A percentile compares a stretch with the other conserved stretches of the same genome.
Evolutionary conservation across 2,888 invertebrate genomes (phyloP).

Genomic region (Platerodrilus igneus): DNA sequence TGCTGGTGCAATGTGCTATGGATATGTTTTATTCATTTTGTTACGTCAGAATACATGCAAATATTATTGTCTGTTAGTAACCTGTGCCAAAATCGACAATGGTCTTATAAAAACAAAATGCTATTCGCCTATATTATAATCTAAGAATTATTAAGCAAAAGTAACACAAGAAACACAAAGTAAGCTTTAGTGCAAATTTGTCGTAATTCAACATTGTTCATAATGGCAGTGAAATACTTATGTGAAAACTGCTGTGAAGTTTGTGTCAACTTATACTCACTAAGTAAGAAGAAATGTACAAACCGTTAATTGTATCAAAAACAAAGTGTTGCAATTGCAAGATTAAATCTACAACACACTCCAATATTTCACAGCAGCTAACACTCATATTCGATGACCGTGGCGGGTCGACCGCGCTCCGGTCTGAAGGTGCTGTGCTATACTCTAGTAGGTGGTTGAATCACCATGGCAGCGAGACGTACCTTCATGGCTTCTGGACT

Average conservation of each 20-base stretch:
- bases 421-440: constrained; percentile 50
- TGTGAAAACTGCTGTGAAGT: constrained; percentile 39
- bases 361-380: constrained; percentile 40
- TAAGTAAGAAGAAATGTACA: no score
- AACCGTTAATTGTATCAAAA: constrained; percentile 28
- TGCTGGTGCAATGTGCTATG: no score
- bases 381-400: constrained; percentile 47
- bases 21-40: no score
- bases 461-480: constrained; percentile 83
- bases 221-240: constrained; percentile 30
- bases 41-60: no score
- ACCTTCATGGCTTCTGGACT: constrained; percentile 79
- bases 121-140: constrained; percentile 4
- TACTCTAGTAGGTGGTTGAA: constrained; percentile 85
- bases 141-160: constrained; percentile 9
- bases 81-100: neutral
- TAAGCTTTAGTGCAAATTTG: constrained; percentile 21
- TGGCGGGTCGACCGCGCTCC: constrained; percentile 41
- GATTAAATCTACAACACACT: constrained; percentile 3
- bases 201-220: constrained; percentile 23
- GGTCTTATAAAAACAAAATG: constrained; percentile 7
- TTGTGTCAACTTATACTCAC: no score
- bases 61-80: neutral
- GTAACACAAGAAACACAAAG: constrained; percentile 7
- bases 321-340: constrained; percentile 7